These are phyloP conservation scores for Zaprionus vittiger DNA, from an alignment of 1,140 invertebrate species.

Conservation along the genomic window DNA sequence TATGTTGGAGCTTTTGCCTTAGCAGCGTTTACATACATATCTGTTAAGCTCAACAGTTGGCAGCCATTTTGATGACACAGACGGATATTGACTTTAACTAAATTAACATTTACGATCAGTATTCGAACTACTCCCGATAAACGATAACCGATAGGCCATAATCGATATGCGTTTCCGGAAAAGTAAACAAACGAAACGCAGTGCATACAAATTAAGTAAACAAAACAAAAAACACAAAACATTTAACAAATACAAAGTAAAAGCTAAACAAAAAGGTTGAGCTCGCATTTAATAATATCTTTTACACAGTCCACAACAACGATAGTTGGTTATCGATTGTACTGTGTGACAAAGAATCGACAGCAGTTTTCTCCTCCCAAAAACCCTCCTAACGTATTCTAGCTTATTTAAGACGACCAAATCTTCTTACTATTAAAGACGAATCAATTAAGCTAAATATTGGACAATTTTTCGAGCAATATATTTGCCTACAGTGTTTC, in stretches of 20 bases:
- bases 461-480: slow-evolving; percentile 72
- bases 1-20: slow-evolving; percentile 49
- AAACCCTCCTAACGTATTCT: slow-evolving; percentile 38
- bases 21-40: slow-evolving; percentile 38
- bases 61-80: slow-evolving; percentile 52
- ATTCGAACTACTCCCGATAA: slow-evolving; percentile 50
- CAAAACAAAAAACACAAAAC: slow-evolving; percentile 25
- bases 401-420: slow-evolving; percentile 70
- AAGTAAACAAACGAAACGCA: slow-evolving; percentile 15
- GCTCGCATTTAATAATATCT: slow-evolving; percentile 70
- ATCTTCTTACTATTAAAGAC: slow-evolving; percentile 51
- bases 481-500: slow-evolving; percentile 77
- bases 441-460: slow-evolving; percentile 50
- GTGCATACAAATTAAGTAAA: slow-evolving; percentile 51
- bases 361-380: slow-evolving; percentile 33
- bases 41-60: slow-evolving; percentile 37
- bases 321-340: not conserved
- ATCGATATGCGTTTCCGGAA: slow-evolving; percentile 17
- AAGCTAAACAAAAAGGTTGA: slow-evolving; percentile 69
- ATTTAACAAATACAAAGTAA: slow-evolving; percentile 30
- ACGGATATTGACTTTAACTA: slow-evolving; percentile 35
- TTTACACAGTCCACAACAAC: slow-evolving; percentile 32
- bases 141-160: slow-evolving; percentile 17
- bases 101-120: slow-evolving; percentile 70
- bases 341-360: not conserved